These are phyloP conservation scores for Nomada goodeniana DNA, from an alignment of 2,888 invertebrate species.

Conservation along the genomic window DNA sequence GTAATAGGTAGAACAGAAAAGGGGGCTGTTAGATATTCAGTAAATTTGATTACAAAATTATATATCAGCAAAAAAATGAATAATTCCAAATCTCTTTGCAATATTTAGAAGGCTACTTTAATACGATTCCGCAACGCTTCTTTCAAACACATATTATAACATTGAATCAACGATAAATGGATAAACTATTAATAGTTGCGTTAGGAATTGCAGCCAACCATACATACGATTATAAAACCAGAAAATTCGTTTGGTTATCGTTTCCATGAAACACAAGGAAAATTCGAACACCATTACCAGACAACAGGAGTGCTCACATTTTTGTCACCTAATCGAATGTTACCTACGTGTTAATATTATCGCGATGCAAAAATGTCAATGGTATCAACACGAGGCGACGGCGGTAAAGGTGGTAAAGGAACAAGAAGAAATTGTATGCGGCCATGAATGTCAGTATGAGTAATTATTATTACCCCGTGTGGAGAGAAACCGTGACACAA, in stretches of 20 bases:
- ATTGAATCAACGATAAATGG: too few relatives aligned
- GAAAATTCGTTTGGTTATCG: neutral
- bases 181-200: too few relatives aligned
- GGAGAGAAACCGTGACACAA: constrained; percentile 53
- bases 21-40: too few relatives aligned
- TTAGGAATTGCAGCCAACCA: neutral
- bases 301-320: neutral
- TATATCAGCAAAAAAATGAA: too few relatives aligned
- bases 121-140: too few relatives aligned
- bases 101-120: too few relatives aligned
- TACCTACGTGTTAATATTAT: constrained; percentile 1
- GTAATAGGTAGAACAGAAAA: too few relatives aligned
- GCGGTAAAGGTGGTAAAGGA: neutral
- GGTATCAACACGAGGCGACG: neutral
- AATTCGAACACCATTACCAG: neutral
- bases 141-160: too few relatives aligned
- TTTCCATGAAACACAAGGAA: neutral
- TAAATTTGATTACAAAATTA: too few relatives aligned
- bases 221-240: neutral
- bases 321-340: neutral
- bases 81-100: too few relatives aligned
- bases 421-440: constrained; percentile 34
- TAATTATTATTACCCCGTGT: constrained; percentile 55
- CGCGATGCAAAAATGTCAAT: constrained; percentile 11
- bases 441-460: constrained; percentile 55